A percentile compares a stretch with the other conserved stretches of the same genome.
Evolutionary conservation across 2,113 vertebrate genomes (phyloP).

Genomic region (Psettodes erumei): DNA sequence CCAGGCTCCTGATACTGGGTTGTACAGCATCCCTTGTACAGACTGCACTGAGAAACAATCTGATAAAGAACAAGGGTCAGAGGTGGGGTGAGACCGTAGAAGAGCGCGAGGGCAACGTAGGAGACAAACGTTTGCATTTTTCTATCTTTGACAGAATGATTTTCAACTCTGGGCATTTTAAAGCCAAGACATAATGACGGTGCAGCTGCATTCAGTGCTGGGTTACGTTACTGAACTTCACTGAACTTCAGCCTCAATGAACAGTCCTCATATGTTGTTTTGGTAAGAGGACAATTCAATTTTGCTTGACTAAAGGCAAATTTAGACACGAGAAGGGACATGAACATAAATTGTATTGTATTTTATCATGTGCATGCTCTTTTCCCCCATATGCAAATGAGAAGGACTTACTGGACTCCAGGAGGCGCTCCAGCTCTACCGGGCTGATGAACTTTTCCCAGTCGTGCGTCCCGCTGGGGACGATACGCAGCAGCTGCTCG

Average conservation of each 20-base stretch:
- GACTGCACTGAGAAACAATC: conserved; percentile 89
- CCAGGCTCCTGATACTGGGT: conserved; percentile 89
- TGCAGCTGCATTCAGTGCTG: neutral
- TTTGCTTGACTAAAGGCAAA: neutral
- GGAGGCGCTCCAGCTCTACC: conserved; percentile 87
- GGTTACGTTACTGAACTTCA: neutral
- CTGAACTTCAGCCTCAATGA: neutral
- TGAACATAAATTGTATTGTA: too few relatives aligned
- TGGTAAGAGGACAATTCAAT: neutral
- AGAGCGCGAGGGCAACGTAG: neutral
- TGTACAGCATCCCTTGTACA: conserved; percentile 92
- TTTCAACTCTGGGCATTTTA: neutral
- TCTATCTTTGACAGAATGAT: neutral
- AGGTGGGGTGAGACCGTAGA: neutral
- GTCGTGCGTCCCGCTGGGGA: conserved; percentile 93
- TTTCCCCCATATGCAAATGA: neutral
- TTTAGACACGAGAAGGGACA: neutral
- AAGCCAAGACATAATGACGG: neutral
- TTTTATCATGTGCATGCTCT: neutral
- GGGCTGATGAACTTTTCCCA: conserved; percentile 97
- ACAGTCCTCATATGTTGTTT: neutral
- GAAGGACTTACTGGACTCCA: conserved; percentile 90
- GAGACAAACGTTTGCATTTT: neutral
- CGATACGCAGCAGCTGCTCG: conserved; percentile 89
- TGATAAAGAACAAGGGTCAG: conserved; percentile 53